Percentiles rank a stretch among this genome's conserved stretches.
phyloP scores from a whole-genome alignment of 1,140 invertebrate genomes.

The Apis dorsata region DNA sequence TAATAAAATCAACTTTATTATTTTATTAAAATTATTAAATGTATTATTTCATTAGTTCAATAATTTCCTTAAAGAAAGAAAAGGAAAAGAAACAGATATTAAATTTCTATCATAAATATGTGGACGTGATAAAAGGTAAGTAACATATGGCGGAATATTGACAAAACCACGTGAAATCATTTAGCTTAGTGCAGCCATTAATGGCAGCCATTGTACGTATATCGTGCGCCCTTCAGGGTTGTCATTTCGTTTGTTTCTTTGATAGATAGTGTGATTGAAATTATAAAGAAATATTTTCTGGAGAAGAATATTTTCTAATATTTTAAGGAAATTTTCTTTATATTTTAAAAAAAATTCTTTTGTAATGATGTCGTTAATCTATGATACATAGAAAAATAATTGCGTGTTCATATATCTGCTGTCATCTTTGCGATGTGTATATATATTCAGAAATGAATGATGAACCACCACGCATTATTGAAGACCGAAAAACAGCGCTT shows the following conservation, averaged over 20 bases:
- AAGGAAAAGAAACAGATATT: not conserved
- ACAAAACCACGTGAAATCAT: slow-evolving; percentile 22
- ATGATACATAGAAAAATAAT: slow-evolving; percentile 7
- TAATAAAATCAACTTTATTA: not conserved
- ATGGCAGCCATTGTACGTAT: slow-evolving; percentile 50
- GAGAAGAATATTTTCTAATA: not conserved
- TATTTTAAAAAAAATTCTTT: not conserved
- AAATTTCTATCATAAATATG: not conserved
- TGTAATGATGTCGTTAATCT: not conserved
- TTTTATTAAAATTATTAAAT: not conserved
- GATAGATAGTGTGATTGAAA: slow-evolving; percentile 21
- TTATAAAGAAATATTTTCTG: not conserved
- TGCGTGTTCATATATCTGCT: not conserved
- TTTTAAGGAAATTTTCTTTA: no score
- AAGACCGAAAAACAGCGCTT: not conserved
- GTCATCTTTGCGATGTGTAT: slow-evolving; percentile 12
- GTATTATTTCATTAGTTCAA: not conserved
- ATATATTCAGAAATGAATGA: slow-evolving; percentile 9
- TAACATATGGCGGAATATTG: slow-evolving; percentile 8
- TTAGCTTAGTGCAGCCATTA: slow-evolving; percentile 22
- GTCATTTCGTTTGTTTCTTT: slow-evolving; percentile 28
- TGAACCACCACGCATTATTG: slow-evolving; percentile 2
- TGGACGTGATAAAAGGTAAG: slow-evolving; percentile 7
- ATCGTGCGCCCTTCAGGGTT: slow-evolving; percentile 47
- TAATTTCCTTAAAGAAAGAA: not conserved